Base-by-base conservation (phyloP, 2,797 vertebrate species). In the Smutsia temminckii region DNA sequence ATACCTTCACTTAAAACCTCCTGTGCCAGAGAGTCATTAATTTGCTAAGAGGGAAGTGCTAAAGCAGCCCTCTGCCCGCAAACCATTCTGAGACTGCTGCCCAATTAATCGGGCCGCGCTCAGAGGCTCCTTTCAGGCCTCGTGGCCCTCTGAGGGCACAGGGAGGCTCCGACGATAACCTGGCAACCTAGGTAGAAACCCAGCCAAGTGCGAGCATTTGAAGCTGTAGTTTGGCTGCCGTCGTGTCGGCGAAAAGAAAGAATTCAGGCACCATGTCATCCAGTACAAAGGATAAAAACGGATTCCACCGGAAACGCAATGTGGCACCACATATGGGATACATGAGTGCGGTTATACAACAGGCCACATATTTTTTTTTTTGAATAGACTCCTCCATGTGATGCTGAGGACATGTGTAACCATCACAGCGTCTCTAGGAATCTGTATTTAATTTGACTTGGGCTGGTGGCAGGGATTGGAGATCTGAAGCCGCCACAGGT, bases 291-390 rank as follows among this genome's bases (percentile, higher is more conserved):
- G 98, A 98, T 98, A 98, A 98, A 98, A 98, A 98, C 97, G 98
- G 98, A 98, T 98, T 98, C 98, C 95, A 99, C 99, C 98, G 99
- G 99, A 99, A 99, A 99, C 99, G 99, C 99, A 98, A 99, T 99
- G 99, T 99, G 99, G 99, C 99, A 99, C 99, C 99, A 98, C 99
- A 99, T 99, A 99, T 99, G 99, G 99, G 99, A 99, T 98, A 98
- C 99, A 99, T 99, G 98, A 99, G 98, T 98, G 98, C 98, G 98
- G 99, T 99, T 99, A 99, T 98, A 98, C 98, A 98, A 99, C 98
- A 99, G 98, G 98, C 98, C 98, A 98, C 98, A 98, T 98, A 98
- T 97, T 97, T 97, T 97, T 46, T 46, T 46, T 98, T 98, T 98
- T 98, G 98, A 99, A 98, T 98, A 98, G 98, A 98, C 99, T 99